Base-by-base conservation (phyloP, 1,140 invertebrate species). In the Subanguina moxae region DNA sequence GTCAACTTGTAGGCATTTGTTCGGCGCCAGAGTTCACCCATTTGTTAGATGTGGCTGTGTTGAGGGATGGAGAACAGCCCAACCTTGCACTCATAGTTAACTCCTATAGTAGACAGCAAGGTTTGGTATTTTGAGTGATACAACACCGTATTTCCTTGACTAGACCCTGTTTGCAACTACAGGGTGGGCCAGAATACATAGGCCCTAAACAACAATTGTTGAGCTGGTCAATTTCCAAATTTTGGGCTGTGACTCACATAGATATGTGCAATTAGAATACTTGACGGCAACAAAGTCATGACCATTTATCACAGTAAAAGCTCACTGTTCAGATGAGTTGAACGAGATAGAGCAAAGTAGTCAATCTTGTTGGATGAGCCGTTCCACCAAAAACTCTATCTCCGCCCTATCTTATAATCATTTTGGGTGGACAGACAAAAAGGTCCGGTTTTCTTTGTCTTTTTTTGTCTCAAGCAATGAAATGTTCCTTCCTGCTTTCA, bases 11-110 rank as follows among this genome's bases (percentile, higher is more conserved):
- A 15, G 90, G 90, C 0, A 91, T 96, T 58, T 69, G 67, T 71
- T 89, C 88, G 15, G 91, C 92, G 1, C 93, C 93, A 0, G 94
- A 97, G 85, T 94, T 93, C 83, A 90, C 89, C 3, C 90, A 93
- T 83, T 83, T 95, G 32, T 84, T 89, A 38, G 92, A 95, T 84
- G 90, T 91, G 0, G 87, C 90, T 19, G 80, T 83, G 7, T 75
- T 87, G 61, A 23, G 42, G 19, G 63, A 59, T 23, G 27, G 38
- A 25, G 74, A 67, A 15, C 11, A 3, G 32, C 32, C 32, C 3
- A 38, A 38, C 32, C 32, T 38, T 38, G 32, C 32, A 38, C 32
- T 38, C 32, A 38, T 38, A 38, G 32, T 38, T 38, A 38, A 38
- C 32, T 38, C 3, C 11, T 38, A 11, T 11, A 38, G 32, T 38